Conservation (phyloP, 2,888 invertebrate species). For the Eupithecia dodoneata region DNA sequence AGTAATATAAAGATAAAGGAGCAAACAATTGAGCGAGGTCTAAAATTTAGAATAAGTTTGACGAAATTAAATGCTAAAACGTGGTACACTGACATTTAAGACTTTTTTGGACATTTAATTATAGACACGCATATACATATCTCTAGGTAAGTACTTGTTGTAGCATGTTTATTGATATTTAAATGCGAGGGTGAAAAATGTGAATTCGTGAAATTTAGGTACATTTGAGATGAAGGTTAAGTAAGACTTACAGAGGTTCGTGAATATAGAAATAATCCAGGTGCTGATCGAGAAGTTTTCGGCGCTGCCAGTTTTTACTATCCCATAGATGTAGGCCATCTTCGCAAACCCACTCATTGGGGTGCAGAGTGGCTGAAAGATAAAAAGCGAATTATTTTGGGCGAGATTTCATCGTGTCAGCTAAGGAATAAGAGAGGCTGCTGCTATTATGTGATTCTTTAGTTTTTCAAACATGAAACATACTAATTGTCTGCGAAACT, state of each 20-base stretch:
- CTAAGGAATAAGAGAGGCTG: slow-evolving; percentile 29
- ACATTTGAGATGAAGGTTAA: not conserved
- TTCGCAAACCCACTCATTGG: slow-evolving; percentile 94
- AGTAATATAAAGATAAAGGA: no score
- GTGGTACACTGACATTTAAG: no score
- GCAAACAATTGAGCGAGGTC: no score
- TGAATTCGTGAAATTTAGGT: not conserved
- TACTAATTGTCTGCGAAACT: not conserved
- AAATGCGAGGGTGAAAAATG: not conserved
- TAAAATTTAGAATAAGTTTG: no score
- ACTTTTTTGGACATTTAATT: no score
- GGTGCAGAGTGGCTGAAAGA: slow-evolving; percentile 88
- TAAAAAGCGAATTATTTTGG: slow-evolving; percentile 30
- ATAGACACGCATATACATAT: no score
- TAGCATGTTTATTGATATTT: not conserved
- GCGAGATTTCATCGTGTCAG: slow-evolving; percentile 16
- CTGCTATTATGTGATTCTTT: slow-evolving; percentile 23
- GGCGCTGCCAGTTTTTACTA: slow-evolving; percentile 88
- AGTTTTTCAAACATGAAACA: slow-evolving; percentile 20
- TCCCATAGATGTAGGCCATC: slow-evolving; percentile 90
- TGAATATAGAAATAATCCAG: slow-evolving; percentile 92
- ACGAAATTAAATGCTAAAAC: no score
- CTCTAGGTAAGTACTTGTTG: not conserved
- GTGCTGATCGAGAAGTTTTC: slow-evolving; percentile 91
- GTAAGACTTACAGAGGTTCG: slow-evolving; percentile 88